These are phyloP conservation scores for Antrozous pallidus DNA, from an alignment of 2,797 vertebrate genomes.

Conservation along the genomic window DNA sequence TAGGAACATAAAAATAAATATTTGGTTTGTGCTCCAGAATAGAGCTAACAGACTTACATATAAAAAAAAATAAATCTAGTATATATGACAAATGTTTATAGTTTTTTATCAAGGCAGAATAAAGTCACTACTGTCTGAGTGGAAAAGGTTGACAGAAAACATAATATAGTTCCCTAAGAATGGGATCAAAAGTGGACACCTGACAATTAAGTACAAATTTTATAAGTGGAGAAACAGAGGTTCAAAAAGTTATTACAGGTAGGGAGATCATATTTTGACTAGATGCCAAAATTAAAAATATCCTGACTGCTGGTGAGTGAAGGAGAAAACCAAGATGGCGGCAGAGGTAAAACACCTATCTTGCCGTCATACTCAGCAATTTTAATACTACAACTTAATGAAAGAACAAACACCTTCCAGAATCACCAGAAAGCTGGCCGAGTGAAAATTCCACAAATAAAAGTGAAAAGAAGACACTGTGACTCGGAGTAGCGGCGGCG, in stretches of 20 bases:
- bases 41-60: background rate
- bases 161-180: background rate
- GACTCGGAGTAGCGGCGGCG: too few relatives aligned
- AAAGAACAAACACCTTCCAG: too few relatives aligned
- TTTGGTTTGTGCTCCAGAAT: background rate
- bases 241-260: background rate
- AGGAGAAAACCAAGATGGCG: too few relatives aligned
- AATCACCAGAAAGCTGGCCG: too few relatives aligned
- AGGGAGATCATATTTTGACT: background rate
- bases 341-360: too few relatives aligned
- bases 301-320: background rate
- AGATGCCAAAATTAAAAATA: conserved; percentile 7
- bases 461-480: too few relatives aligned
- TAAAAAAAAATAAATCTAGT: background rate
- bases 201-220: conserved; percentile 4
- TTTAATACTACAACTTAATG: too few relatives aligned
- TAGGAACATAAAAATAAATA: background rate
- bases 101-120: background rate
- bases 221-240: background rate
- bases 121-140: background rate
- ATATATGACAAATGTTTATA: background rate
- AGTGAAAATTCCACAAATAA: too few relatives aligned
- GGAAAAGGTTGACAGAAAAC: background rate
- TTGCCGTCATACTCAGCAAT: too few relatives aligned
- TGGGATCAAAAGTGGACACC: background rate